Base-by-base conservation (phyloP, 1,140 invertebrate species). In the Micrasema minimum region DNA sequence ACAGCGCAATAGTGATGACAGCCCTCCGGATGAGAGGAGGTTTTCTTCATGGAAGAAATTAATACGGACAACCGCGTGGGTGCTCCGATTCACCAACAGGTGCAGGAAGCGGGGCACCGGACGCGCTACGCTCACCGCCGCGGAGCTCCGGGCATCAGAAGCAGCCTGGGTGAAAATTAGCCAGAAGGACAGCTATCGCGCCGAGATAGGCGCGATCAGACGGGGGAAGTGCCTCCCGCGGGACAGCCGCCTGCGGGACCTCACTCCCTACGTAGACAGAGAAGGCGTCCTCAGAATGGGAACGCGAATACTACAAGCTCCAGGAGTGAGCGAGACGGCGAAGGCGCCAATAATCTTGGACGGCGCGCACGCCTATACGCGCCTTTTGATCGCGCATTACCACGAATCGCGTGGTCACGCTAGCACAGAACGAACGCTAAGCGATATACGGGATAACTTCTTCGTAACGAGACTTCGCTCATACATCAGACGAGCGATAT, bases 51-150 rank as follows among this genome's bases (percentile, higher is more conserved):
- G 50, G 50, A 18, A 11, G 7, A 20, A 20, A 12, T 20, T 53
- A 10, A 26, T 53, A 7, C 7, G 50, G 7, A 12, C 23, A 1
- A 53, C 50, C 2, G 50, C 20, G 4, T 53, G 50, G 50, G 20
- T 53, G 22, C 10, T 53, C 1, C 50, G 50, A 1, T 53, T 53
- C 50, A 31, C 14, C 2, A 31, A 23, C 5, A 18, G 22, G 9
- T 53, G 50, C 12, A 20, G 12, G 2, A 20, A 20, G 5, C 3
- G 5, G 4, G 16, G 16, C 10, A 9, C 18, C 0, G 75, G 75
- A 67, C 77, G 78, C 16, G 26, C 26, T 2, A 31, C 26, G 7
- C 71, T 14, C 78, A 79, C 78, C 77, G 79, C 51, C 12, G 22
- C 22, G 1, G 38, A 45, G 12, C 4, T 26, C 12, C 0, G 10